phyloP scores from a whole-genome alignment of 2,888 invertebrate genomes.

The Athalia cordata region DNA sequence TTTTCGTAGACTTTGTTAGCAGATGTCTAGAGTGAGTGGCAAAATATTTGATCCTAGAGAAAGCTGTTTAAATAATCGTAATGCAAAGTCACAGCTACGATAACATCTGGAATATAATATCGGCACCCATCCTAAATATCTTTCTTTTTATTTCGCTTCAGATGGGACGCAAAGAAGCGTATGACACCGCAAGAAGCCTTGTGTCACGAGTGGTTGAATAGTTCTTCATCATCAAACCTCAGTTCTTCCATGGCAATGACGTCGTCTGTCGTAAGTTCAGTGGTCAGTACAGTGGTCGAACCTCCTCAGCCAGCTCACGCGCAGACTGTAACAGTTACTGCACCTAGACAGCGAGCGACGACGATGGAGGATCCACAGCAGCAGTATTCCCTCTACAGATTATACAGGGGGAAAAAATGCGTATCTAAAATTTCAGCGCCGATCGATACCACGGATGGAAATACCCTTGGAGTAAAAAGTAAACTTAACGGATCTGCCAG shows the following conservation, averaged over 20 bases:
- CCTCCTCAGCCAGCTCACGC: slow-evolving; percentile 59
- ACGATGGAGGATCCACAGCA: slow-evolving; percentile 72
- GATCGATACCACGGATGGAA: slow-evolving; percentile 62
- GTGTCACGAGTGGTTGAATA: slow-evolving; percentile 89
- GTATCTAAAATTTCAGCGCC: slow-evolving; percentile 63
- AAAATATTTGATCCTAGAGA: neutral
- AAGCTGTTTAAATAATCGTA: slow-evolving; percentile 17
- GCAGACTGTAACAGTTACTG: slow-evolving; percentile 63
- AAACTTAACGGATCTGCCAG: slow-evolving; percentile 71
- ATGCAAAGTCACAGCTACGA: neutral
- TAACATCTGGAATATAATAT: no score
- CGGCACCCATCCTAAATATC: no score
- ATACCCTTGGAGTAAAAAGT: slow-evolving; percentile 57
- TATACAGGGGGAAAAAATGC: slow-evolving; percentile 71
- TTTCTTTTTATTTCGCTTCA: slow-evolving; percentile 64
- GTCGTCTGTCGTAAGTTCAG: slow-evolving; percentile 59
- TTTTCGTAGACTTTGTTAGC: slow-evolving; percentile 93
- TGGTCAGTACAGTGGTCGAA: slow-evolving; percentile 55
- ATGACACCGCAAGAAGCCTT: slow-evolving; percentile 94
- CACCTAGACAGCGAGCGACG: slow-evolving; percentile 75
- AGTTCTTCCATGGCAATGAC: slow-evolving; percentile 59
- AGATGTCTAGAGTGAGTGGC: slow-evolving; percentile 91
- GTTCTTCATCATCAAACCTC: slow-evolving; percentile 73
- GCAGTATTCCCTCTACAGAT: slow-evolving; percentile 72
- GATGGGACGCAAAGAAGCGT: slow-evolving; percentile 94